phyloP scores from a whole-genome alignment of 2,113 vertebrate genomes.

The Arothron firmamentum region DNA sequence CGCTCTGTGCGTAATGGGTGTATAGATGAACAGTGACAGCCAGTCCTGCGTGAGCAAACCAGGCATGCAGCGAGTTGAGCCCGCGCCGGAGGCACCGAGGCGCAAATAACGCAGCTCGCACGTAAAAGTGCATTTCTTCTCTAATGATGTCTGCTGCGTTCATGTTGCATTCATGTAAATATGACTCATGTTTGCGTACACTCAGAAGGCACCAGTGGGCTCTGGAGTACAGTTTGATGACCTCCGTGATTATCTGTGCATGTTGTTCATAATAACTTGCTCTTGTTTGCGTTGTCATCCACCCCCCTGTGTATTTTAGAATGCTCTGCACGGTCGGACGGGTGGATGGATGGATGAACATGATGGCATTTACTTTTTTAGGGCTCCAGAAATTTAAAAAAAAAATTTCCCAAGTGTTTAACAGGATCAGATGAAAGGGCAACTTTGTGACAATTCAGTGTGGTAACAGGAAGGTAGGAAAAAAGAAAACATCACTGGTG shows the following conservation, averaged over 20 bases:
- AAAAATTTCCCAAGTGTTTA: no score
- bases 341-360: no score
- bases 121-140: constrained; percentile 38
- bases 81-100: constrained; percentile 43
- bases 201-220: constrained; percentile 2
- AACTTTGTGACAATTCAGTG: neutral
- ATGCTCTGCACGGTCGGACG: no score
- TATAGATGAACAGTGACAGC: constrained; percentile 66
- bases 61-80: constrained; percentile 43
- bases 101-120: constrained; percentile 38
- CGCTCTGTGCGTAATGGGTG: constrained; percentile 45
- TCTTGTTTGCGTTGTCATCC: neutral
- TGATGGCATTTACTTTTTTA: no score
- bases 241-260: neutral
- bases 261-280: neutral
- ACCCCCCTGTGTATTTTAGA: no score
- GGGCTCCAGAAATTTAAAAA: neutral
- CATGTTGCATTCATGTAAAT: constrained; percentile 2
- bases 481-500: constrained; percentile 1
- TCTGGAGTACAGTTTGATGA: neutral
- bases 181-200: constrained; percentile 1
- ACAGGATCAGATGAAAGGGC: neutral
- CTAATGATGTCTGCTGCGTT: constrained; percentile 11
- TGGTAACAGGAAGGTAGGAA: constrained; percentile 1
- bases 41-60: constrained; percentile 51